Evolutionary conservation across 2,888 invertebrate species (phyloP).

Genomic region (Siphonodentalium dalli): DNA sequence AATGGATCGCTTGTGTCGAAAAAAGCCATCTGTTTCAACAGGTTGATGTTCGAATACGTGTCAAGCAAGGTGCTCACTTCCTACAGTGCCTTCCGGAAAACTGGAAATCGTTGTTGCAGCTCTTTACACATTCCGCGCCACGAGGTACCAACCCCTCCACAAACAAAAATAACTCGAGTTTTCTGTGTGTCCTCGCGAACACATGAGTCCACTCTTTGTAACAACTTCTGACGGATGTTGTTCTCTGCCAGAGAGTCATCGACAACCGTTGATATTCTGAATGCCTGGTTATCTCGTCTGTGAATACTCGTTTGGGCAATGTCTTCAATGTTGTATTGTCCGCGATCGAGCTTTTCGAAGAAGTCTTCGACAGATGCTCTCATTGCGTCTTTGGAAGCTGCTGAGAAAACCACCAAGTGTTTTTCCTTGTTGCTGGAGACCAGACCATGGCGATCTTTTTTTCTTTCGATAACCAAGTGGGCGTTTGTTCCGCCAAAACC

Average conservation of each 20-base stretch:
- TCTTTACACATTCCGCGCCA: conserved; percentile 28
- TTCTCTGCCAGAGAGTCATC: too few species aligned
- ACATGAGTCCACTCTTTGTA: too few species aligned
- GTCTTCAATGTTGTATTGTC: too few species aligned
- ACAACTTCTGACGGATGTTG: too few species aligned
- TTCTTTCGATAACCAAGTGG: conserved; percentile 26
- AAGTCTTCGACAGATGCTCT: neutral
- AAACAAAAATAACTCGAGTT: too few species aligned
- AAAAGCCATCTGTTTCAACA: conserved; percentile 13
- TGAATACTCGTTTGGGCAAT: too few species aligned
- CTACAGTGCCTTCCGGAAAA: conserved; percentile 18
- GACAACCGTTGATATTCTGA: too few species aligned
- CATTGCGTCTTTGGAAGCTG: neutral
- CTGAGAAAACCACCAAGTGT: neutral
- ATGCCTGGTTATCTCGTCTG: too few species aligned
- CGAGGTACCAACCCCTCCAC: conserved; percentile 28
- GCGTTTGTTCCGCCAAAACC: conserved; percentile 37
- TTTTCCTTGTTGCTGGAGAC: too few species aligned
- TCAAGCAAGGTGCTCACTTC: conserved; percentile 11
- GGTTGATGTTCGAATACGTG: conserved; percentile 1
- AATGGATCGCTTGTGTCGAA: conserved; percentile 28
- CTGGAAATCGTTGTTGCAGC: conserved; percentile 4
- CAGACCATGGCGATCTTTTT: too few species aligned
- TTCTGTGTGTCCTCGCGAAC: too few species aligned
- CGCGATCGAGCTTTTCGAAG: neutral